These are phyloP conservation scores for Camelus dromedarius DNA, from an alignment of 2,113 vertebrate species.

Conservation along the genomic window DNA sequence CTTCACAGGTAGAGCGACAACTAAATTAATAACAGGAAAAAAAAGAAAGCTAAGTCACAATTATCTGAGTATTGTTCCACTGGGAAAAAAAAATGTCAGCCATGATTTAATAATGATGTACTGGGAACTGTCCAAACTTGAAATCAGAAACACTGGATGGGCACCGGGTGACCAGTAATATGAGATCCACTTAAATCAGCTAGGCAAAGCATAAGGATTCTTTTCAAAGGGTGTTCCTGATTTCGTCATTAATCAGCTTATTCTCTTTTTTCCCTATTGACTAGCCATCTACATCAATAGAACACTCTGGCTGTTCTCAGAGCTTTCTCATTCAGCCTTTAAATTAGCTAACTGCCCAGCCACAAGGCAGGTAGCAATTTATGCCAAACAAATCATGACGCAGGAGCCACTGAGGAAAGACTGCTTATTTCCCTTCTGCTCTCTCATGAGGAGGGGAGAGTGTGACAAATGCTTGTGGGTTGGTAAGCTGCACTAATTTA, in stretches of 20 bases:
- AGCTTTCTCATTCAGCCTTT: constrained; percentile 74
- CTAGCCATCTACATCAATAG: constrained; percentile 70
- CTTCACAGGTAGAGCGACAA: background rate
- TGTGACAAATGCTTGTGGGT: constrained; percentile 68
- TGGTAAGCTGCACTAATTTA: constrained; percentile 78
- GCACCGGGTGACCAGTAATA: background rate
- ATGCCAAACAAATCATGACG: constrained; percentile 77
- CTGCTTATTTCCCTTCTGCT: constrained; percentile 70
- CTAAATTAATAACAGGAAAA: background rate
- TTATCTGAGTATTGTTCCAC: constrained; percentile 40
- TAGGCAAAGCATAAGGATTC: background rate
- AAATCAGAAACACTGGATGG: constrained; percentile 48
- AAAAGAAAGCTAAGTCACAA: background rate
- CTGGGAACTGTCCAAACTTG: background rate
- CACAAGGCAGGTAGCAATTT: constrained; percentile 79
- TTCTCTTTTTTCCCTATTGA: constrained; percentile 60
- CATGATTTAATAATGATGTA: constrained; percentile 42
- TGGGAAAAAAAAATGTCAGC: background rate
- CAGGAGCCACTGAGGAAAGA: constrained; percentile 62
- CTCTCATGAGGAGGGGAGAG: constrained; percentile 8
- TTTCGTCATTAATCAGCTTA: constrained; percentile 67
- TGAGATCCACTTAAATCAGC: constrained; percentile 7
- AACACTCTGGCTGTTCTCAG: constrained; percentile 57
- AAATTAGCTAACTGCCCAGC: constrained; percentile 78
- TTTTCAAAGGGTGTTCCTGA: constrained; percentile 61